Evolutionary conservation across 2,113 vertebrate genomes (phyloP).

Genomic region (Sylvilagus bachmani): DNA sequence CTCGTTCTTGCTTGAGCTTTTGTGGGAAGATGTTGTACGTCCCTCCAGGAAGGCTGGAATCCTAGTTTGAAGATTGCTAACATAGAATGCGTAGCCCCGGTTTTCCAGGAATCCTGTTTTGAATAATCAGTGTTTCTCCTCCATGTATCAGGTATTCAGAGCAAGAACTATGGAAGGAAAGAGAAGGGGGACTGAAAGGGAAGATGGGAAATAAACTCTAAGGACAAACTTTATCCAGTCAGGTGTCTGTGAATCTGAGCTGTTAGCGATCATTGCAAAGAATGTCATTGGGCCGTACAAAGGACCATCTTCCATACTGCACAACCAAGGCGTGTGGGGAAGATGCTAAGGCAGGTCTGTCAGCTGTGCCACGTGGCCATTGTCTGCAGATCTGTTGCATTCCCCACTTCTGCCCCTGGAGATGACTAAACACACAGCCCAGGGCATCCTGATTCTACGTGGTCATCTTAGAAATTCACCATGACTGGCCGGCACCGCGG

Average conservation of each 20-base stretch:
- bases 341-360: background rate
- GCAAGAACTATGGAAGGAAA: background rate
- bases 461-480: background rate
- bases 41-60: background rate
- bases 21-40: background rate
- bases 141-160: background rate
- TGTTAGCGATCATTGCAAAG: background rate
- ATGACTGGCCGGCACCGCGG: too few relatives aligned
- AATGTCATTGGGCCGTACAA: background rate
- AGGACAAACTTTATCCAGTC: background rate
- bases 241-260: background rate
- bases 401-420: background rate
- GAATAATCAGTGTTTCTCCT: background rate
- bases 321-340: background rate
- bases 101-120: background rate
- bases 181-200: background rate
- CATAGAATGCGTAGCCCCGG: rapidly evolving
- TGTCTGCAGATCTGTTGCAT: background rate
- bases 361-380: background rate
- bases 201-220: background rate
- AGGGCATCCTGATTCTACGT: background rate
- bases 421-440: background rate
- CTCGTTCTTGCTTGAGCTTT: background rate
- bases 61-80: background rate
- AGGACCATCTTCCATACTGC: background rate